These are phyloP conservation scores for Habropoda laboriosa DNA, from an alignment of 1,140 invertebrate genomes.

Conservation along the genomic window DNA sequence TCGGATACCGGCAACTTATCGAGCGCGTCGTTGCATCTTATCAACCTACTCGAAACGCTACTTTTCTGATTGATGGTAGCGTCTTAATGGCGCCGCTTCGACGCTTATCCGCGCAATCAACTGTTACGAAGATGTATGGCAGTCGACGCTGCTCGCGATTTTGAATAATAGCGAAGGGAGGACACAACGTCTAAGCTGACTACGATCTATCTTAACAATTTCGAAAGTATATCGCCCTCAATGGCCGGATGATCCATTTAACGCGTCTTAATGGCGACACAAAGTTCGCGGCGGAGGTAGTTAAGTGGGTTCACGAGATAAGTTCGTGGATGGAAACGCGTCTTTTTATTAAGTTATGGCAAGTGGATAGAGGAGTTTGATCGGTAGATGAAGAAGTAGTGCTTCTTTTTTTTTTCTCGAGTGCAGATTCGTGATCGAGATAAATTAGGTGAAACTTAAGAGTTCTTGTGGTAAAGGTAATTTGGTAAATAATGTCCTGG, in stretches of 20 bases:
- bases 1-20: neutral
- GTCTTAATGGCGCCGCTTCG: neutral
- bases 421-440: neutral
- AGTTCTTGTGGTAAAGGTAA: too few relatives aligned
- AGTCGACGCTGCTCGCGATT: neutral
- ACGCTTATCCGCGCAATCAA: neutral
- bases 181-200: neutral
- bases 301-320: neutral
- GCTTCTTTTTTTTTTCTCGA: too few relatives aligned
- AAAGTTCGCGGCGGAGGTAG: neutral
- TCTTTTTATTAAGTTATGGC: neutral
- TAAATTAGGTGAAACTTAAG: neutral
- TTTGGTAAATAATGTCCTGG: too few relatives aligned
- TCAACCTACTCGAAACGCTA: neutral
- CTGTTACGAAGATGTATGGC: neutral
- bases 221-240: neutral
- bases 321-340: neutral
- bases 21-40: slow-evolving; percentile 9
- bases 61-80: slow-evolving; percentile 11
- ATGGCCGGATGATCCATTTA: slow-evolving; percentile 12
- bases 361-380: too few relatives aligned
- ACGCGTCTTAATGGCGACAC: neutral
- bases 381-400: neutral
- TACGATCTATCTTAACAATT: slow-evolving; percentile 22
- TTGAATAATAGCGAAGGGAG: slow-evolving; percentile 12